Percentiles rank a stretch among this genome's conserved stretches.
phyloP scores from a whole-genome alignment of 1,140 invertebrate genomes.

The Drosophila lini region DNA sequence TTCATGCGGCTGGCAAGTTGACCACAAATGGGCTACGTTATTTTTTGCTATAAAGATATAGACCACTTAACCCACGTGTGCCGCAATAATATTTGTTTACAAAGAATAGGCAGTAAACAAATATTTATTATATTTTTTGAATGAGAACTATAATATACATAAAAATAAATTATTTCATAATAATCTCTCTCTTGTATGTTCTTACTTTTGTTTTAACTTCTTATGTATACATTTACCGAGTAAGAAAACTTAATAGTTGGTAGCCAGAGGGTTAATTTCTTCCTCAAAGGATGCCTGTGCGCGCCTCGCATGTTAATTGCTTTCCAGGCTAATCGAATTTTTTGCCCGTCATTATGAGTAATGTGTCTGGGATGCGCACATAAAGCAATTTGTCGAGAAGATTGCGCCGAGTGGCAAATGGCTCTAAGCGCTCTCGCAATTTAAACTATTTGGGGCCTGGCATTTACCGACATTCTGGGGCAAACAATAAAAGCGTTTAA shows the following conservation, averaged over 20 bases:
- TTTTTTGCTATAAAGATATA: slow-evolving; percentile 20
- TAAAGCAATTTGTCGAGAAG: slow-evolving; percentile 74
- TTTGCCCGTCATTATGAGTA: slow-evolving; percentile 81
- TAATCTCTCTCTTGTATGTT: neutral
- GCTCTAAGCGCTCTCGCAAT: slow-evolving; percentile 56
- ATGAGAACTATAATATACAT: neutral
- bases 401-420: slow-evolving; percentile 65
- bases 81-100: neutral
- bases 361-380: slow-evolving; percentile 61
- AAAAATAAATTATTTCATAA: neutral
- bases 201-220: neutral
- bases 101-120: too few relatives aligned
- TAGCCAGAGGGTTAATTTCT: slow-evolving; percentile 17
- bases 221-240: too few relatives aligned
- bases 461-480: slow-evolving; percentile 4
- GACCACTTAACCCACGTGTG: slow-evolving; percentile 23
- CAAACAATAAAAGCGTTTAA: slow-evolving; percentile 58
- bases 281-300: slow-evolving; percentile 27
- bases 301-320: slow-evolving; percentile 76
- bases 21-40: slow-evolving; percentile 56
- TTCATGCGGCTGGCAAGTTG: slow-evolving; percentile 44
- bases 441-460: slow-evolving; percentile 39
- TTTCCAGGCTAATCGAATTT: slow-evolving; percentile 79
- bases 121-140: neutral
- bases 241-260: neutral